Base-by-base conservation (phyloP, 2,797 vertebrate species). In the Rhinogobio ventralis region DNA sequence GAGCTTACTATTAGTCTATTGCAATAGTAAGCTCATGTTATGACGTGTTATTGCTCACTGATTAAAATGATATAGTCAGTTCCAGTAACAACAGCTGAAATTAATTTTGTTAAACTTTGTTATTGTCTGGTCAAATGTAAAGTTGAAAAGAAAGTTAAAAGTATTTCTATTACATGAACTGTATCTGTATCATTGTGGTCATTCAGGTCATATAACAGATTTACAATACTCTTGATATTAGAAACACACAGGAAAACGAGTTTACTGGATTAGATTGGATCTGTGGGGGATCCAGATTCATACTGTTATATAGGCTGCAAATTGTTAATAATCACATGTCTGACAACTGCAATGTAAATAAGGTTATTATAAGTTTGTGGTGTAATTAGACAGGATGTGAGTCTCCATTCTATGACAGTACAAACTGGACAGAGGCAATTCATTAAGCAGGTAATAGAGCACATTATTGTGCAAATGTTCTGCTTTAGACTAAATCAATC, bases 371-470 rank as follows among this genome's bases (percentile, higher is more conserved):
- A 81, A 68, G 36, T 66, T 60, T 82, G 62, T 17, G 19, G 36
- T 51, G 57, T 73, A 88, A 85, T 86, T 89, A 85, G 42, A n/a
- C 57, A 25, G 57, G 72, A 75, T 69, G 60, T 36, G 81, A 39
- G 33, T 86, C 55, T 77, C 33, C 25, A 20, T 82, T 73, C 39
- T 83, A 60, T 46, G 53, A 69, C 72, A 28, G 25, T 69, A 87
- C 57, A 67, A 79, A 84, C 19, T 9, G 82, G 66, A 78, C 64
- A 30, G 49, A 66, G 60, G 69, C 64, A 72, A 84, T 69, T 86
- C 71, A 87, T 88, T 88, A 90, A 55, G 42, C 74, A 74, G n/a
- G 69, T 76, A 73, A 77, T 77, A 84, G 69, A 80, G 49, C 25
- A 82, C 57, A 82, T 82, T 77, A 86, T 74, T 82, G 39, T 51